phyloP scores from a whole-genome alignment of 2,888 invertebrate species.

The Drosophila siamana region DNA sequence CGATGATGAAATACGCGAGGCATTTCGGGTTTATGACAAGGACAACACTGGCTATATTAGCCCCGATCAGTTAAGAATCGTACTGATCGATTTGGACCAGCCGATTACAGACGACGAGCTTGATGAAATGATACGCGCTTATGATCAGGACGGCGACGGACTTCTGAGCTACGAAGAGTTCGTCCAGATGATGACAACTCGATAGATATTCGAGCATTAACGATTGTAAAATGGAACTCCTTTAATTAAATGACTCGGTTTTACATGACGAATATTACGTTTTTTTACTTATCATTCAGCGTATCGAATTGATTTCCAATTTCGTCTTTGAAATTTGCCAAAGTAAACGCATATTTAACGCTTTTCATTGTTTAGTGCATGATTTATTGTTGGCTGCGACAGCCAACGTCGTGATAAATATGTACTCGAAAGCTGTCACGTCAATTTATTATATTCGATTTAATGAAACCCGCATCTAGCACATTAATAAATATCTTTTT shows the following conservation, averaged over 20 bases:
- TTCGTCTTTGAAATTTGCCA: constrained; percentile 3
- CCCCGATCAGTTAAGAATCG: constrained; percentile 97
- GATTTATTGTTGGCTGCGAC: constrained; percentile 8
- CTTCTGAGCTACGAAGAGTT: constrained; percentile 92
- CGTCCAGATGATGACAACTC: constrained; percentile 92
- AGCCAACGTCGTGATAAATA: constrained; percentile 38
- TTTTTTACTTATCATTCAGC: neutral
- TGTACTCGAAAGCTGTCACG: constrained; percentile 20
- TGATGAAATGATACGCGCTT: constrained; percentile 98
- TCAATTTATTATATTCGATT: constrained; percentile 36
- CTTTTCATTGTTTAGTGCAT: constrained; percentile 1
- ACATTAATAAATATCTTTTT: constrained; percentile 31
- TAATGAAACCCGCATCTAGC: constrained; percentile 37
- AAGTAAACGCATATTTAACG: constrained; percentile 15
- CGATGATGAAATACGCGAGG: constrained; percentile 95
- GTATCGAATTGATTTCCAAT: constrained; percentile 3
- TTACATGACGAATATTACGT: too few relatives aligned
- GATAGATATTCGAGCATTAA: neutral
- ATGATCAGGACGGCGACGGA: constrained; percentile 98
- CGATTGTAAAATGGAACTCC: too few relatives aligned
- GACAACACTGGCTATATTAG: constrained; percentile 99
- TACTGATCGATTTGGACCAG: constrained; percentile 98
- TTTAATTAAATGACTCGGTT: too few relatives aligned
- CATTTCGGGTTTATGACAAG: constrained; percentile 90
- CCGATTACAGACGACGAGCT: constrained; percentile 98